Evolutionary conservation across 1,140 invertebrate genomes (phyloP).

Genomic region (Pogonognathellus flavescens): DNA sequence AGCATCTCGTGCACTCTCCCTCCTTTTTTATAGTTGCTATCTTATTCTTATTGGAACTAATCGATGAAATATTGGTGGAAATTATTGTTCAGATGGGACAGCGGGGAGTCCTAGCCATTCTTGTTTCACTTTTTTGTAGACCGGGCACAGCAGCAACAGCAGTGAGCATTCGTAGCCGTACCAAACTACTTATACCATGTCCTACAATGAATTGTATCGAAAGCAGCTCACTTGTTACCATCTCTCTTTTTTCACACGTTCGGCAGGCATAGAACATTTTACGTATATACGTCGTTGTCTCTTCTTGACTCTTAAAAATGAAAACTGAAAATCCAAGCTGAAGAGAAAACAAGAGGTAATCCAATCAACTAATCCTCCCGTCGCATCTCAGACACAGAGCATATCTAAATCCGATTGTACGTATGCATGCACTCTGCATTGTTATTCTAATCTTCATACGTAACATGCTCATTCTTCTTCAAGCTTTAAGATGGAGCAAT

Average conservation of each 20-base stretch:
- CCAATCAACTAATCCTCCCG: slow-evolving; percentile 31
- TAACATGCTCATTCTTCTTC: too few species aligned
- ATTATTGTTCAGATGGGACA: slow-evolving; percentile 65
- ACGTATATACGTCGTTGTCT: too few species aligned
- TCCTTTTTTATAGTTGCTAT: slow-evolving; percentile 52
- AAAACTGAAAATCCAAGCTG: neutral
- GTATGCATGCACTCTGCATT: too few species aligned
- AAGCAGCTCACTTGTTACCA: neutral
- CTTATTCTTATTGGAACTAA: slow-evolving; percentile 66
- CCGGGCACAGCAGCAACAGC: slow-evolving; percentile 14
- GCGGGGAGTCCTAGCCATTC: slow-evolving; percentile 61
- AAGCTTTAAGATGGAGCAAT: too few species aligned
- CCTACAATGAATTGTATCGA: neutral
- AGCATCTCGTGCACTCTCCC: slow-evolving; percentile 29
- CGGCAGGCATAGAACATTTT: too few species aligned
- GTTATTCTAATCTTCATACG: too few species aligned
- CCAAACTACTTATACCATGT: neutral
- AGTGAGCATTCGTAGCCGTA: neutral
- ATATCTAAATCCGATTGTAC: neutral
- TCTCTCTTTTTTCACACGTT: too few species aligned
- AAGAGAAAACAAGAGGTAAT: slow-evolving; percentile 23
- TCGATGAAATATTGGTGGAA: slow-evolving; percentile 66
- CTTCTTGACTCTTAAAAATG: slow-evolving; percentile 2
- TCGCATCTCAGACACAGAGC: slow-evolving; percentile 12
- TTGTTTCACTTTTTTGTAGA: slow-evolving; percentile 35